Evolutionary conservation across 2,797 vertebrate species (phyloP).

Genomic region (Eulemur albifrons): DNA sequence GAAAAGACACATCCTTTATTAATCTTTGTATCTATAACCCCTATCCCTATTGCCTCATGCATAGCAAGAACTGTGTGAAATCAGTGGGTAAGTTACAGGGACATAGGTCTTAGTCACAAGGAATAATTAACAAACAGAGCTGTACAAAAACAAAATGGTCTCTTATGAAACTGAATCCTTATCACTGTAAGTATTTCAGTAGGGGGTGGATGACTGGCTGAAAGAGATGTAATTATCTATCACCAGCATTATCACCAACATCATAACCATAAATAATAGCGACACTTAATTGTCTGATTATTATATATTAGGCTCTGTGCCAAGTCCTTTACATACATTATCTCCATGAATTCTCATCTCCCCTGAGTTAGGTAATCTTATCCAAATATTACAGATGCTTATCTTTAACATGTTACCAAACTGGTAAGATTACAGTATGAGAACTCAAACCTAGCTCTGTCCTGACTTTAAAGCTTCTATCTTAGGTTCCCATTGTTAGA

Average conservation of each 20-base stretch:
- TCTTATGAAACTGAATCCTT: conserved; percentile 9
- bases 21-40: background rate
- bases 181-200: background rate
- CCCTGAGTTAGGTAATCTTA: background rate
- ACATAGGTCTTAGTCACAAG: background rate
- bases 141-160: background rate
- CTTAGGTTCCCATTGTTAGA: background rate
- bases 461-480: background rate
- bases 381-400: background rate
- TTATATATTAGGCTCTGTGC: background rate
- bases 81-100: background rate
- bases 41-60: background rate
- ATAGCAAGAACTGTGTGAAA: background rate
- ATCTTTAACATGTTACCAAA: background rate
- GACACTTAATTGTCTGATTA: background rate
- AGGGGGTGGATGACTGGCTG: background rate
- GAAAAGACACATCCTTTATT: background rate
- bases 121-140: conserved; percentile 35
- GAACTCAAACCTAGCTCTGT: background rate
- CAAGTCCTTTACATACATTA: background rate
- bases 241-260: background rate
- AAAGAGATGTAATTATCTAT: background rate
- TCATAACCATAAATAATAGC: background rate
- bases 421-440: background rate
- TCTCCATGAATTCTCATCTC: background rate